Percentiles rank a stretch among this genome's conserved stretches.
phyloP scores from a whole-genome alignment of 2,888 invertebrate genomes.

The Pristionchus entomophagus region DNA sequence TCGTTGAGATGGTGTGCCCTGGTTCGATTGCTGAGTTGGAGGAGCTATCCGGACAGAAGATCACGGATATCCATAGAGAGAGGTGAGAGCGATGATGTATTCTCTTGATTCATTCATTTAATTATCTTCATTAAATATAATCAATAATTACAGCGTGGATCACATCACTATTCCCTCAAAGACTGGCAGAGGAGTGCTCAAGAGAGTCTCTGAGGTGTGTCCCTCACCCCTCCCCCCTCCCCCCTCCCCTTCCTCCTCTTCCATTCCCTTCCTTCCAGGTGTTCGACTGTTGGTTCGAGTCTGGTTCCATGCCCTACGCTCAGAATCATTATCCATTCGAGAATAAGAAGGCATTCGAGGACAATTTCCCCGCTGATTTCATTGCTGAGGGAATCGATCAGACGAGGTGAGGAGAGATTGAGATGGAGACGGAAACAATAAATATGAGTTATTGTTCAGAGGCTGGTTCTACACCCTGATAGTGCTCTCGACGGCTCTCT shows the following conservation, averaged over 20 bases:
- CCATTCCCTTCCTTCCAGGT: constrained; percentile 77
- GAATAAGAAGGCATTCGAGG: constrained; percentile 84
- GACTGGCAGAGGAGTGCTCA: constrained; percentile 87
- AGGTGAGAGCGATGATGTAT: constrained; percentile 76
- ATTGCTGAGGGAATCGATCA: constrained; percentile 89
- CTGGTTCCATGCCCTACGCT: constrained; percentile 99
- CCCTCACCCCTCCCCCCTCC: too few species aligned
- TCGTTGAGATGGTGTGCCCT: constrained; percentile 84
- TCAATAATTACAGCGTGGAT: constrained; percentile 83
- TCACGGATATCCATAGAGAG: constrained; percentile 95
- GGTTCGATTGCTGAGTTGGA: constrained; percentile 93
- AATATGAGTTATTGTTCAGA: constrained; percentile 55
- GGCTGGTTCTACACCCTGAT: constrained; percentile 92
- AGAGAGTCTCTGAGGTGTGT: constrained; percentile 87
- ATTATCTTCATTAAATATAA: background rate
- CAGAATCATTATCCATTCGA: constrained; percentile 97
- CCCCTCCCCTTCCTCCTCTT: background rate
- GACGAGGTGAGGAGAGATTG: constrained; percentile 48
- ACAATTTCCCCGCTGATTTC: constrained; percentile 96
- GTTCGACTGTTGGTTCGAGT: constrained; percentile 99
- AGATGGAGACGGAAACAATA: background rate
- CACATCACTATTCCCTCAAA: constrained; percentile 91
- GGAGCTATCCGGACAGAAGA: constrained; percentile 85
- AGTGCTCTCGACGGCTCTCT: constrained; percentile 94
- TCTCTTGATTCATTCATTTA: background rate